These are phyloP conservation scores for Danio kyathit DNA, from an alignment of 2,797 vertebrate genomes.

Conservation along the genomic window DNA sequence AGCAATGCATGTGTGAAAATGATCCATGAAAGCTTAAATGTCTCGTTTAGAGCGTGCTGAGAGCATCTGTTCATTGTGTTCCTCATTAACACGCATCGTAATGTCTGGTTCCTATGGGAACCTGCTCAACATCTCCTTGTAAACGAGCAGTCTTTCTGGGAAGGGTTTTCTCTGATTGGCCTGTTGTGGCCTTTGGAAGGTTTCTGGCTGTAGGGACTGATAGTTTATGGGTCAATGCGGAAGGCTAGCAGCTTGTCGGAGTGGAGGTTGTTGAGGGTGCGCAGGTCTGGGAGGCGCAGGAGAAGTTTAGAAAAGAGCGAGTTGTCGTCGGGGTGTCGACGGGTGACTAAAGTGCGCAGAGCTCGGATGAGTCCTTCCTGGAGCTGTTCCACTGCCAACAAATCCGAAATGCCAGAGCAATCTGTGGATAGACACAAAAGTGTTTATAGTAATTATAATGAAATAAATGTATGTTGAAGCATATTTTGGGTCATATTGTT, in stretches of 20 bases:
- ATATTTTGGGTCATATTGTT: too few relatives aligned
- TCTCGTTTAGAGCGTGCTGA: slow-evolving; percentile 23
- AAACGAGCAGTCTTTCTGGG: slow-evolving; percentile 40
- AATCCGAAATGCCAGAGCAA: slow-evolving; percentile 76
- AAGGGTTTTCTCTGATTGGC: slow-evolving; percentile 55
- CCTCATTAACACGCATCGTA: slow-evolving; percentile 13
- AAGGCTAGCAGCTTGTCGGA: slow-evolving; percentile 85
- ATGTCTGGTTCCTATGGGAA: slow-evolving; percentile 58
- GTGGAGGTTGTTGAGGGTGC: slow-evolving; percentile 84
- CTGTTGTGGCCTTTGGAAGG: slow-evolving; percentile 1
- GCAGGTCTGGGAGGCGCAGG: slow-evolving; percentile 81
- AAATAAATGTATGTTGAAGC: too few relatives aligned
- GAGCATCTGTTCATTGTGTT: slow-evolving; percentile 24
- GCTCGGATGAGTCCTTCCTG: slow-evolving; percentile 81
- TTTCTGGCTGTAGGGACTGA: neutral
- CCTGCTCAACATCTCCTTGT: slow-evolving; percentile 59
- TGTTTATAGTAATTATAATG: neutral
- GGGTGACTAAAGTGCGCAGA: slow-evolving; percentile 76
- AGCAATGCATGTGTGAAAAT: slow-evolving; percentile 25
- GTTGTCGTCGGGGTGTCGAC: slow-evolving; percentile 75
- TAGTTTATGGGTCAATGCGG: slow-evolving; percentile 78
- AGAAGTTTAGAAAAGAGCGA: slow-evolving; percentile 81
- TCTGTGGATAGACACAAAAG: slow-evolving; percentile 65
- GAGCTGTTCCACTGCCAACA: slow-evolving; percentile 79
- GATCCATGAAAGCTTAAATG: slow-evolving; percentile 31